Conservation (phyloP, 2,113 vertebrate species). For the Romanogobio albipinnatus region DNA sequence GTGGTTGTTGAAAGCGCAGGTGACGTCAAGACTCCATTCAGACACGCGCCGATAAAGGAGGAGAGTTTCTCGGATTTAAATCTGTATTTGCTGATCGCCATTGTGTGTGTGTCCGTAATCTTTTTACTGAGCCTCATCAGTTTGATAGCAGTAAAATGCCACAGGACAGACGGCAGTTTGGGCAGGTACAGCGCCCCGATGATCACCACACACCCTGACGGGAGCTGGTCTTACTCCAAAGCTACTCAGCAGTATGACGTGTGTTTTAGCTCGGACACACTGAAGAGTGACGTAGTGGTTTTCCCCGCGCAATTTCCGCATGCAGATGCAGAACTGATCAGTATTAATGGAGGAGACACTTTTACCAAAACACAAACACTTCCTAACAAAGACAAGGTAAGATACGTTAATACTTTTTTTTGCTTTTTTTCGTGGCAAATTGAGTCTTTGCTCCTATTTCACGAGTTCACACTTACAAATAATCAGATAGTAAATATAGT, state of each 20-base stretch:
- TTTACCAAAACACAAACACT: constrained; percentile 66
- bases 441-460: not conserved
- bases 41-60: constrained; percentile 47
- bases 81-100: constrained; percentile 59
- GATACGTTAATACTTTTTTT: too few relatives aligned
- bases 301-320: constrained; percentile 60
- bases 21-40: constrained; percentile 48
- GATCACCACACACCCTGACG: constrained; percentile 62
- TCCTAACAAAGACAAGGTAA: constrained; percentile 60
- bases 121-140: constrained; percentile 60
- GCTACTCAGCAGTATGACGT: constrained; percentile 70
- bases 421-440: not conserved
- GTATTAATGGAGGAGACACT: constrained; percentile 65
- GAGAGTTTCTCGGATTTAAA: constrained; percentile 59
- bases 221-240: constrained; percentile 70
- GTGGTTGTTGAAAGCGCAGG: constrained; percentile 55
- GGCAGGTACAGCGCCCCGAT: constrained; percentile 53
- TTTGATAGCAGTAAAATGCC: constrained; percentile 63
- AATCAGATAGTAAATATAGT: too few relatives aligned
- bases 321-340: constrained; percentile 62
- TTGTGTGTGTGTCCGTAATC: constrained; percentile 55
- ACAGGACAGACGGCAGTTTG: constrained; percentile 55
- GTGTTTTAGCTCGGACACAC: constrained; percentile 69
- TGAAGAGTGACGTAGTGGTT: constrained; percentile 72
- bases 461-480: too few relatives aligned